Conservation (phyloP, 2,113 vertebrate species). For the Scolopax mira region DNA sequence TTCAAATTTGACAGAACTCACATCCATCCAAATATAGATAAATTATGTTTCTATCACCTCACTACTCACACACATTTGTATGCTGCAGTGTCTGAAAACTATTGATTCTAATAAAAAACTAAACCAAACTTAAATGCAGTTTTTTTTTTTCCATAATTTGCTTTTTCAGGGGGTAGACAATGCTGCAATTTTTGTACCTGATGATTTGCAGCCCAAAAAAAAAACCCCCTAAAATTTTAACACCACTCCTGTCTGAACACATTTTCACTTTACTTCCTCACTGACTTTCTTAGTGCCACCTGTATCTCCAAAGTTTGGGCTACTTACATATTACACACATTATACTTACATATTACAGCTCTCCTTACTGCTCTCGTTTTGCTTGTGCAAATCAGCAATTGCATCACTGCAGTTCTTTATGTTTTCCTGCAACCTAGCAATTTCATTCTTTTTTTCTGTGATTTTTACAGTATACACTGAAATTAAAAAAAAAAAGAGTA, state of each 20-base stretch:
- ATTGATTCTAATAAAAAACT: neutral
- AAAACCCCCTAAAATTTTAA: neutral
- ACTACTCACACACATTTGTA: neutral
- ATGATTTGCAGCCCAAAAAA: neutral
- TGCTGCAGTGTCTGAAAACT: neutral
- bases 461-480: slow-evolving; percentile 65
- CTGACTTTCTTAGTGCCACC: neutral
- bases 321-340: slow-evolving; percentile 62
- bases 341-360: slow-evolving; percentile 68
- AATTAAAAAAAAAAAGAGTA: slow-evolving; percentile 19
- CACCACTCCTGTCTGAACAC: neutral
- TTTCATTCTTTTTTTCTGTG: slow-evolving; percentile 44
- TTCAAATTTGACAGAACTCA: neutral
- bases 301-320: neutral
- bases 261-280: neutral
- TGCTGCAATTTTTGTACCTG: neutral
- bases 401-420: slow-evolving; percentile 67
- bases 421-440: slow-evolving; percentile 62
- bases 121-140: neutral
- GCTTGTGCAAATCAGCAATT: slow-evolving; percentile 66
- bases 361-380: slow-evolving; percentile 61
- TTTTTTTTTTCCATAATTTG: neutral
- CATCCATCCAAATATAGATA: neutral
- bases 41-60: neutral
- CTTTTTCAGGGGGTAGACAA: neutral